phyloP scores from a whole-genome alignment of 2,888 invertebrate genomes.

The Ennomos quercinarius region DNA sequence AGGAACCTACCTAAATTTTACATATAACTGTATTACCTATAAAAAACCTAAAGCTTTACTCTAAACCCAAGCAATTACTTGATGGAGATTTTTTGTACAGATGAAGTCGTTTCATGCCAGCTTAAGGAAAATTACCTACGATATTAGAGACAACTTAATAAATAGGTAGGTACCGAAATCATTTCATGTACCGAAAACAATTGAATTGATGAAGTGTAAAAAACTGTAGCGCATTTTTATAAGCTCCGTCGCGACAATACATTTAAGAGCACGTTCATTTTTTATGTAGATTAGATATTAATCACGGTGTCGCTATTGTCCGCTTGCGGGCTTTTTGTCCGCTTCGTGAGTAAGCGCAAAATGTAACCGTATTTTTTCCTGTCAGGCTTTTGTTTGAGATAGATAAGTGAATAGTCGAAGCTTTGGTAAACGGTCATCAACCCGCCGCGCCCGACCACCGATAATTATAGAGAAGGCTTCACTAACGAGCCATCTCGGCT shows the following conservation, averaged over 20 bases:
- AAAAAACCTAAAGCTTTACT: too few species aligned
- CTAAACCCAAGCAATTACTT: too few species aligned
- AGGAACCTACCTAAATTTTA: too few species aligned
- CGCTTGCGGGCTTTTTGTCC: constrained; percentile 59
- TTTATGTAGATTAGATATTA: constrained; percentile 67
- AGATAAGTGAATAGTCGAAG: constrained; percentile 77
- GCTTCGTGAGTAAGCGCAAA: constrained; percentile 73
- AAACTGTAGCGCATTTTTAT: constrained; percentile 37
- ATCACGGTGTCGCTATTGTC: constrained; percentile 76
- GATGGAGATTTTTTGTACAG: background rate
- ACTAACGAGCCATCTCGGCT: constrained; percentile 66
- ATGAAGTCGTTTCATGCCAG: constrained; percentile 1
- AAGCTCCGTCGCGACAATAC: constrained; percentile 37
- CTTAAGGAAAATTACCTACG: constrained; percentile 9
- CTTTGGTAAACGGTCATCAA: constrained; percentile 72
- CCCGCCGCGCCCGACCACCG: constrained; percentile 54
- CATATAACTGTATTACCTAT: too few species aligned
- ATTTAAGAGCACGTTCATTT: constrained; percentile 44
- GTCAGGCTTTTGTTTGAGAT: constrained; percentile 72
- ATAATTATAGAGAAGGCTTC: constrained; percentile 72
- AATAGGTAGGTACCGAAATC: background rate
- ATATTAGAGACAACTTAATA: background rate
- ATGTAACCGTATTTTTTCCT: constrained; percentile 60
- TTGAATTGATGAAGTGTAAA: constrained; percentile 32
- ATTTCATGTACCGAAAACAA: constrained; percentile 34